Evolutionary conservation across 2,888 invertebrate species (phyloP), one percentile per base, ranked within the genome.

Genomic region (Cheilosia impressa): DNA sequence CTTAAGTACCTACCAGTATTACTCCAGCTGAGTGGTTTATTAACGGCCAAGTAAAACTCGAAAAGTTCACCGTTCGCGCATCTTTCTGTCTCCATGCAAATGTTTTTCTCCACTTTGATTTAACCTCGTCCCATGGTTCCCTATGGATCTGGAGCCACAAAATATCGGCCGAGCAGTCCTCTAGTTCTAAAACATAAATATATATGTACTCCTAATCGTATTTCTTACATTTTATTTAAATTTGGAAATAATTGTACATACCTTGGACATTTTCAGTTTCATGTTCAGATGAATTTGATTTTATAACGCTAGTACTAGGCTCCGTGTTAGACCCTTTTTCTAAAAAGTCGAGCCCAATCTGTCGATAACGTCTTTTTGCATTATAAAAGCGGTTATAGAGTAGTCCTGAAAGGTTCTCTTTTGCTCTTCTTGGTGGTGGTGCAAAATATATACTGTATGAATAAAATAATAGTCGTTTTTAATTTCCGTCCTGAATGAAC

Each of bases 21-120:
- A 53, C 53, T 53, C 15, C 31, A 53, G 53, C 53, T 53, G 53
- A 53, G 22, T 53, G 53, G 13, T 53, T 53, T 22, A 53, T 9
- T 31, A 27, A 53, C 13, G 27, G 53, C 53, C 53, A 53, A 53
- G 19, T 53, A n/a, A 55, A 27, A 2, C 13, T 55, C 4, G 27
- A 31, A 17, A 55, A 55, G 17, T 55, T 31, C n/a, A n/a, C 17
- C 9, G 47, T 19, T 19, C 47, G 47, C 9, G 19, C 47, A 50
- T 50, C 47, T 17, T 7, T 50, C 10, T 50, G 47, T 19, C 47
- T 19, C 1, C 19, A 0, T 19, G 3, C 19, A 10, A 50, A 50
- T 0, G 47, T 19, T 10, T 50, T 50, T 7, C 47, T 50, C 47
- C 47, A 50, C 47, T 50, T 50, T 10, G 47, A 19, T 1, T 50